Conservation (phyloP, 2,888 invertebrate species). For the Sesia apiformis region DNA sequence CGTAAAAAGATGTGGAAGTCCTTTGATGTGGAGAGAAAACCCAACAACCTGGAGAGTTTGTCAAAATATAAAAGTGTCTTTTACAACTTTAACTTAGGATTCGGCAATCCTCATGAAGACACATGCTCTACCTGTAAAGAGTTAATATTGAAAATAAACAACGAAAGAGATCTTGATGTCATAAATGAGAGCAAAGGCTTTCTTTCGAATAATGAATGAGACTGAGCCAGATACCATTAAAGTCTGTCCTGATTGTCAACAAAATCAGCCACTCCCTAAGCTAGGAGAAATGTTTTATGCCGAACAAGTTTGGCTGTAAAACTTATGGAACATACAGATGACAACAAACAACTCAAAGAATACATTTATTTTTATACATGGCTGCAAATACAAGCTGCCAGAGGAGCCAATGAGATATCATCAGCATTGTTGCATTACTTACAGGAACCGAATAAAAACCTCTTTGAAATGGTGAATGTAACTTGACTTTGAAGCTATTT, state of each 20-base stretch:
- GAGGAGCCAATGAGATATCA: not conserved
- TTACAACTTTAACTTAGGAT: not conserved
- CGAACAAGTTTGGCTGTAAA: not conserved
- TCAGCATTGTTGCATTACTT: not conserved
- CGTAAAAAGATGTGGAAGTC: too few species aligned
- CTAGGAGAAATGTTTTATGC: not conserved
- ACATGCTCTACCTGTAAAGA: not conserved
- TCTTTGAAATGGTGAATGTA: not conserved
- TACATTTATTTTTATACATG: not conserved
- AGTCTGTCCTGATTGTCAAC: not conserved
- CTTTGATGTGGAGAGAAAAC: too few species aligned
- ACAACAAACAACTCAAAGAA: not conserved
- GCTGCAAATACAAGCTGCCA: not conserved
- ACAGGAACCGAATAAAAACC: not conserved
- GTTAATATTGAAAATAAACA: not conserved
- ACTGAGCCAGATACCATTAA: not conserved
- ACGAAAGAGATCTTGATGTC: not conserved
- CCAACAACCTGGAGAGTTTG: not conserved
- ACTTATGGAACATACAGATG: not conserved
- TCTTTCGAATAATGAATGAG: not conserved
- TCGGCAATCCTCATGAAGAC: not conserved
- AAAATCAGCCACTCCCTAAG: not conserved
- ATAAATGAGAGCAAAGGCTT: not conserved
- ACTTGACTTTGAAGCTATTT: not conserved
- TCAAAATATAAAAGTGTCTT: not conserved